Evolutionary conservation across 2,888 invertebrate species (phyloP).

Genomic region (Pachydiplax longipennis): DNA sequence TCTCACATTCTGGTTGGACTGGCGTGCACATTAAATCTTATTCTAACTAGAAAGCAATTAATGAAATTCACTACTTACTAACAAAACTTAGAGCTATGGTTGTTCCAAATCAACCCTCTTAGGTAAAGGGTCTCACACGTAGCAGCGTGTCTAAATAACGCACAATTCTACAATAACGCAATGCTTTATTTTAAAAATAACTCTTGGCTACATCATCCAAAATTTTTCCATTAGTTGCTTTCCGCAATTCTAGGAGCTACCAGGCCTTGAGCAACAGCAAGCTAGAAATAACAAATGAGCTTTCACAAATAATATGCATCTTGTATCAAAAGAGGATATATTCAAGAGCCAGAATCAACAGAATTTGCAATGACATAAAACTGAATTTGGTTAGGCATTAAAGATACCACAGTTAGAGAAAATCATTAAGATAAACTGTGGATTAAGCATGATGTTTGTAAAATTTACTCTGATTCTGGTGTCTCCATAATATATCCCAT

Average conservation of each 20-base stretch:
- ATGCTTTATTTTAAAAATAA: slow-evolving; percentile 44
- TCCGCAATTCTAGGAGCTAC: slow-evolving; percentile 46
- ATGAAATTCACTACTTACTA: slow-evolving; percentile 45
- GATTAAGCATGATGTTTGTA: not conserved
- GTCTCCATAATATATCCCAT: slow-evolving; percentile 22
- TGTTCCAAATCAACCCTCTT: slow-evolving; percentile 35
- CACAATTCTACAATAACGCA: slow-evolving; percentile 43
- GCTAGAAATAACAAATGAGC: slow-evolving; percentile 45
- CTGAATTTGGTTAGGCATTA: not conserved
- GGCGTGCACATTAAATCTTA: slow-evolving; percentile 43
- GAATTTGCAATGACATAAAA: not conserved
- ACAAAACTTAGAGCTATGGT: slow-evolving; percentile 43
- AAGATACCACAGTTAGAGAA: too few relatives aligned
- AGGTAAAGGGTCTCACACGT: slow-evolving; percentile 30
- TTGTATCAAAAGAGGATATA: slow-evolving; percentile 30
- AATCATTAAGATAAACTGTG: not conserved
- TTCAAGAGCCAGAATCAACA: slow-evolving; percentile 28
- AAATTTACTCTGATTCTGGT: not conserved
- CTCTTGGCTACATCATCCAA: slow-evolving; percentile 46
- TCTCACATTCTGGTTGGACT: slow-evolving; percentile 40
- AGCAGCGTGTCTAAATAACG: slow-evolving; percentile 45
- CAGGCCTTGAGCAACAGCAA: slow-evolving; percentile 46
- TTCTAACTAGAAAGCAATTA: slow-evolving; percentile 46
- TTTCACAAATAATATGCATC: slow-evolving; percentile 39
- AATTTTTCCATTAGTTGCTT: slow-evolving; percentile 41